A percentile compares a stretch with the other conserved stretches of the same genome.
Evolutionary conservation across 2,797 vertebrate genomes (phyloP).

Genomic region (Gorsachius magnificus): DNA sequence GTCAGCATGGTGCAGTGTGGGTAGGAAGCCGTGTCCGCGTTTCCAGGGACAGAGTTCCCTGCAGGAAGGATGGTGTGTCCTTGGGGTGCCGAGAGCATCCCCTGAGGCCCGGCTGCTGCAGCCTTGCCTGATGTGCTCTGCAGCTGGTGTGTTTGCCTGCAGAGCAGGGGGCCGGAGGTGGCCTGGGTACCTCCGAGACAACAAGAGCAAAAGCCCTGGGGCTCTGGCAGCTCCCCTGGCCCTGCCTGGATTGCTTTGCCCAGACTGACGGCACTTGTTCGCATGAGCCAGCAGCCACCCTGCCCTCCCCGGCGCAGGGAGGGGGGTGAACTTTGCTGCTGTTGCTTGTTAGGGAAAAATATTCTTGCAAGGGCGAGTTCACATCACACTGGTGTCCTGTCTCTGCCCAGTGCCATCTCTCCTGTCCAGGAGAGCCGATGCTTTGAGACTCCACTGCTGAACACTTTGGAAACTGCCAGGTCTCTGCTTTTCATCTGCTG

Average conservation of each 20-base stretch:
- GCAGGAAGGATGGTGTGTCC: not conserved
- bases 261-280: not conserved
- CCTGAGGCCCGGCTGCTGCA: not conserved
- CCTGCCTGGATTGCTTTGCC: not conserved
- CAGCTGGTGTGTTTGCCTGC: not conserved
- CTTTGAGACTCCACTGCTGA: not conserved
- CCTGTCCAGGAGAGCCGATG: not conserved
- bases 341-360: not conserved
- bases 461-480: not conserved
- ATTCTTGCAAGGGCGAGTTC: not conserved
- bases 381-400: not conserved
- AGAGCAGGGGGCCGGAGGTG: not conserved
- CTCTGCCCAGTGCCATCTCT: not conserved
- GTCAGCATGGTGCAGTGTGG: constrained; percentile 3
- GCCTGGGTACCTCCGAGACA: not conserved
- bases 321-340: not conserved
- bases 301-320: not conserved
- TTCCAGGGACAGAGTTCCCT: not conserved
- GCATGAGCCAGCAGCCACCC: rapidly evolving
- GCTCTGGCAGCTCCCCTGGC: not conserved
- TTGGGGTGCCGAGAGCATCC: not conserved
- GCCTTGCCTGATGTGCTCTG: not conserved
- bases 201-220: not conserved
- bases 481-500: not conserved
- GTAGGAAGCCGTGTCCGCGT: not conserved